Conservation (phyloP, 2,888 invertebrate genomes). For the Antheraea yamamai region DNA sequence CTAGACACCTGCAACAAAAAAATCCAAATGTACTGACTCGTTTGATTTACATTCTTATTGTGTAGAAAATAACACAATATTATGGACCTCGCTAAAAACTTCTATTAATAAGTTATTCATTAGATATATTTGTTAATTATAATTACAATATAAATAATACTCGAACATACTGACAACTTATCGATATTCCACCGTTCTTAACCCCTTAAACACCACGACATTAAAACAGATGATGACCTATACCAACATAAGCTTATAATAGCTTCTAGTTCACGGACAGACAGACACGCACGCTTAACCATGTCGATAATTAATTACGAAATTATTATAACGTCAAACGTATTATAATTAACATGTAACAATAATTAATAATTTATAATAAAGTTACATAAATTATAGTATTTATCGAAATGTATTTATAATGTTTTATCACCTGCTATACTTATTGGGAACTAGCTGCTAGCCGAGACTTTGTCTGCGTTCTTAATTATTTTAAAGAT, state of each 20-base stretch:
- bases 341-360: background rate
- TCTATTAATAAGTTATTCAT: no score
- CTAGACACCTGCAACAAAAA: no score
- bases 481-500: no score
- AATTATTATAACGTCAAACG: slow-evolving; percentile 1
- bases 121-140: no score
- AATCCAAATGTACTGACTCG: no score
- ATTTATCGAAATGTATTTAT: background rate
- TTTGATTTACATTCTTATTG: no score
- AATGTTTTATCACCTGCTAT: background rate
- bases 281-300: background rate
- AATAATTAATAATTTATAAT: background rate
- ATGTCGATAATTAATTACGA: background rate
- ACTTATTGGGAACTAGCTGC: no score
- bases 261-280: background rate
- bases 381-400: background rate
- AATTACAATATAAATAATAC: background rate
- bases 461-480: no score
- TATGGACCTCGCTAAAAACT: no score
- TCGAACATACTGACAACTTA: background rate
- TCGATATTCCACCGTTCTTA: background rate
- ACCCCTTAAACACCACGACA: background rate
- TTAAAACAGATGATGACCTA: slow-evolving; percentile 1
- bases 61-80: no score
- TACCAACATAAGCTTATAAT: background rate